Evolutionary conservation across 1,140 invertebrate species (phyloP).

Genomic region (Drosophila lacteicornis): DNA sequence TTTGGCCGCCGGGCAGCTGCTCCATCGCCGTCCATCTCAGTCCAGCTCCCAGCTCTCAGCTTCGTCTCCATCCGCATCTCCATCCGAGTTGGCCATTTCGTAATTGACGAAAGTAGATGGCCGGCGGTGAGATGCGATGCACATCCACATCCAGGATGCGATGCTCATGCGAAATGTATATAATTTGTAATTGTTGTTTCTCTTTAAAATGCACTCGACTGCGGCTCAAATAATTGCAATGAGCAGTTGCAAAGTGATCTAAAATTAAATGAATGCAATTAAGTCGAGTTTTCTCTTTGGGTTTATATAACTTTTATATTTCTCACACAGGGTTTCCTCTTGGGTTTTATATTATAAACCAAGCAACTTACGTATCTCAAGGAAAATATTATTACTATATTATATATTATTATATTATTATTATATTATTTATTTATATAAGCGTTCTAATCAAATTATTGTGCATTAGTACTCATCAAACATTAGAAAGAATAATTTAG

Average conservation of each 20-base stretch:
- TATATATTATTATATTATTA: too few relatives aligned
- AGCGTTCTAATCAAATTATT: too few relatives aligned
- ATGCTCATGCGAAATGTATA: constrained; percentile 62
- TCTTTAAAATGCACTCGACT: constrained; percentile 66
- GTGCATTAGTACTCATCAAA: too few relatives aligned
- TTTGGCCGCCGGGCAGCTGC: constrained; percentile 71
- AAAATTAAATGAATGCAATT: constrained; percentile 35
- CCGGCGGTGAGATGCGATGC: constrained; percentile 44
- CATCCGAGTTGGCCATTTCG: constrained; percentile 37
- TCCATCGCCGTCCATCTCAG: neutral
- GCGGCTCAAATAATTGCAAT: constrained; percentile 41
- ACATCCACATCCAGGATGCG: constrained; percentile 38
- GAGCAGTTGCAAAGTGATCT: constrained; percentile 37
- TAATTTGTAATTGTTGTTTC: constrained; percentile 67
- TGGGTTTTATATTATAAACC: too few relatives aligned
- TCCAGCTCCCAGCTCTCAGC: neutral
- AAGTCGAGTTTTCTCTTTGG: constrained; percentile 27
- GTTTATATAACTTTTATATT: constrained; percentile 4
- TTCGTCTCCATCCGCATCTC: constrained; percentile 3
- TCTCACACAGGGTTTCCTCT: neutral
- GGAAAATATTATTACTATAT: too few relatives aligned
- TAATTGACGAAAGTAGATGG: constrained; percentile 79
- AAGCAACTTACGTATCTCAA: neutral
- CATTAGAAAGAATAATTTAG: too few relatives aligned
- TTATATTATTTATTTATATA: too few relatives aligned